These are phyloP conservation scores for Drosophila quadrilineata DNA, from an alignment of 1,140 invertebrate species.

Conservation along the genomic window DNA sequence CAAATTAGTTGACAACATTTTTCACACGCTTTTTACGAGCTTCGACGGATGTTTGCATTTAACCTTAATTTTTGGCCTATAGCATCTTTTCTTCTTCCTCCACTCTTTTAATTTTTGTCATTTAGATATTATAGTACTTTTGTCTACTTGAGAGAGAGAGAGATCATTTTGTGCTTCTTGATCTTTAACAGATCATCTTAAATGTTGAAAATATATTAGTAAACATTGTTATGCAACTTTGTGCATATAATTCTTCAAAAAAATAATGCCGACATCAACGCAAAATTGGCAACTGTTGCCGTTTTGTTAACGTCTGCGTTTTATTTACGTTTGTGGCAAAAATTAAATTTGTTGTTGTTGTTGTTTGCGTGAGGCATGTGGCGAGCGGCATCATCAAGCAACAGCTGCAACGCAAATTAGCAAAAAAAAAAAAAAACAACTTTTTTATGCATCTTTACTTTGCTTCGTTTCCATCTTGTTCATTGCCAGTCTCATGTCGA, in stretches of 20 bases:
- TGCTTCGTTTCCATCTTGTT: not conserved
- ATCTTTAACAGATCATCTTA: too few relatives aligned
- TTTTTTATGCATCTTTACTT: conserved; percentile 5
- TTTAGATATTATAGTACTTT: not conserved
- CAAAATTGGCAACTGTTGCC: too few relatives aligned
- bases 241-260: too few relatives aligned
- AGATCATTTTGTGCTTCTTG: too few relatives aligned
- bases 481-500: too few relatives aligned
- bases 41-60: conserved; percentile 69
- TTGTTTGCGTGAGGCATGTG: too few relatives aligned
- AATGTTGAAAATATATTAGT: too few relatives aligned
- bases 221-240: too few relatives aligned
- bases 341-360: not conserved
- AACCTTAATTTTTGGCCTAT: conserved; percentile 74
- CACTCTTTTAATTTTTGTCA: not conserved
- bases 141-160: too few relatives aligned
- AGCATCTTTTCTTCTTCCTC: too few relatives aligned
- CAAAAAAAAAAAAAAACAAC: conserved; percentile 15
- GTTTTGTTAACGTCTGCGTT: too few relatives aligned
- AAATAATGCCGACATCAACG: too few relatives aligned
- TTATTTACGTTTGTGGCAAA: not conserved
- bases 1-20: conserved; percentile 68
- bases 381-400: conserved; percentile 3
- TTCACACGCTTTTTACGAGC: conserved; percentile 74
- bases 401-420: conserved; percentile 30